Evolutionary conservation across 2,797 vertebrate species (phyloP).

Genomic region (Gallirallus australis): DNA sequence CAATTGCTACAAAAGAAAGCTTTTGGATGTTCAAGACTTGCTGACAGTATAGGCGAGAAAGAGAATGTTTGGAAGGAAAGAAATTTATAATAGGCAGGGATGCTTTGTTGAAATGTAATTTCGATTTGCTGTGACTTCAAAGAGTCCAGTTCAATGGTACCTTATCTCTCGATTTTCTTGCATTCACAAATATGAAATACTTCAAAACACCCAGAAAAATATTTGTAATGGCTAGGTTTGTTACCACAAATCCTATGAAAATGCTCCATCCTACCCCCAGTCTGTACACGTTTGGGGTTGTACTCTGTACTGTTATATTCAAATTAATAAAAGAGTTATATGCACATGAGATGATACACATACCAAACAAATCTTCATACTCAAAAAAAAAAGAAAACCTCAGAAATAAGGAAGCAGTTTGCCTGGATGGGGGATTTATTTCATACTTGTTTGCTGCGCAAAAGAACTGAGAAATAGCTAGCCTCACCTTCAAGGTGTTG

Average conservation of each 20-base stretch:
- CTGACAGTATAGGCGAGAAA: not conserved
- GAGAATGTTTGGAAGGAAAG: not conserved
- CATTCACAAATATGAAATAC: not conserved
- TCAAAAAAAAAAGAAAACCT: not conserved
- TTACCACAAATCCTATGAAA: not conserved
- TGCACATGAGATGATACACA: not conserved
- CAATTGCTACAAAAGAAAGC: not conserved
- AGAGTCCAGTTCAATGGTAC: not conserved
- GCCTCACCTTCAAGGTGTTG: not conserved
- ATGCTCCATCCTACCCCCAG: not conserved
- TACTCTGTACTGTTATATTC: not conserved
- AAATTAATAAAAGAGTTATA: not conserved
- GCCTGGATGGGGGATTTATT: not conserved
- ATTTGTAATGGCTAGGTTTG: not conserved
- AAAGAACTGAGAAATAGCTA: not conserved
- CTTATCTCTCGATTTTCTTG: not conserved
- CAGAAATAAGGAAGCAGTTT: not conserved
- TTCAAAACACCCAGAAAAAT: not conserved
- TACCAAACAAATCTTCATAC: not conserved
- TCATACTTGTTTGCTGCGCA: accelerated
- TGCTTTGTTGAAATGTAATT: not conserved
- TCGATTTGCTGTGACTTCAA: not conserved
- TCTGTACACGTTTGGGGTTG: not conserved
- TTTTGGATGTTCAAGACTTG: not conserved
- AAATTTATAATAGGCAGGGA: not conserved